phyloP scores from a whole-genome alignment of 2,888 invertebrate species.

The Yponomeuta evonymella region DNA sequence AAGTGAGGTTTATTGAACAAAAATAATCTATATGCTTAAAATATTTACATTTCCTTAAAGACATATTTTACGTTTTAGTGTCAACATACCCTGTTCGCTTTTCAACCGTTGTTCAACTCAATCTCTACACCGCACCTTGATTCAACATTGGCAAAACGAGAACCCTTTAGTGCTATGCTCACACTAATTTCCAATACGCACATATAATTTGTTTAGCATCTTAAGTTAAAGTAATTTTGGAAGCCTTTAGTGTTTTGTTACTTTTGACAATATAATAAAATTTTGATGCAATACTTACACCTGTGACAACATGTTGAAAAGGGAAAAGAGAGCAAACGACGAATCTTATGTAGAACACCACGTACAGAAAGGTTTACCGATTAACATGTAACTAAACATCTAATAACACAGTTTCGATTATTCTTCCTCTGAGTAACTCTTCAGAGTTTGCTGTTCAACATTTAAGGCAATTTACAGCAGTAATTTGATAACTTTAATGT shows the following conservation, averaged over 20 bases:
- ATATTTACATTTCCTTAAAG: conserved; percentile 72
- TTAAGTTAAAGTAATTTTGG: conserved; percentile 8
- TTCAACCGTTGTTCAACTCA: conserved; percentile 66
- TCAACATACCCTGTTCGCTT: conserved; percentile 73
- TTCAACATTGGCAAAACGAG: neutral
- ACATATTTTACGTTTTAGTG: conserved; percentile 41
- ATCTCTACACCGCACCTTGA: conserved; percentile 17
- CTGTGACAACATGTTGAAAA: conserved; percentile 66
- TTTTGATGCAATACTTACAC: conserved; percentile 18
- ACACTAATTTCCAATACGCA: neutral
- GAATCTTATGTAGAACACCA: conserved; percentile 43
- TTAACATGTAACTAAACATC: conserved; percentile 43
- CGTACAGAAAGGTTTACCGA: conserved; percentile 28
- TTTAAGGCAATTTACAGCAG: neutral
- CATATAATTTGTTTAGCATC: neutral
- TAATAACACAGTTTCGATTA: conserved; percentile 69
- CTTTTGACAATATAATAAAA: conserved; percentile 4
- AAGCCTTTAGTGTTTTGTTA: conserved; percentile 12
- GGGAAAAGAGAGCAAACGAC: conserved; percentile 54
- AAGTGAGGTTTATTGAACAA: conserved; percentile 72
- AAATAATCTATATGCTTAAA: conserved; percentile 68
- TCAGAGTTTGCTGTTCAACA: conserved; percentile 21
- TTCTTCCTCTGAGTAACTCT: conserved; percentile 37
- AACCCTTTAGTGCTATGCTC: neutral
- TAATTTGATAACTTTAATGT: neutral